A percentile compares a stretch with the other conserved stretches of the same genome.
These are phyloP conservation scores for Nettapus auritus DNA, from an alignment of 2,113 vertebrate species.

Conservation along the genomic window DNA sequence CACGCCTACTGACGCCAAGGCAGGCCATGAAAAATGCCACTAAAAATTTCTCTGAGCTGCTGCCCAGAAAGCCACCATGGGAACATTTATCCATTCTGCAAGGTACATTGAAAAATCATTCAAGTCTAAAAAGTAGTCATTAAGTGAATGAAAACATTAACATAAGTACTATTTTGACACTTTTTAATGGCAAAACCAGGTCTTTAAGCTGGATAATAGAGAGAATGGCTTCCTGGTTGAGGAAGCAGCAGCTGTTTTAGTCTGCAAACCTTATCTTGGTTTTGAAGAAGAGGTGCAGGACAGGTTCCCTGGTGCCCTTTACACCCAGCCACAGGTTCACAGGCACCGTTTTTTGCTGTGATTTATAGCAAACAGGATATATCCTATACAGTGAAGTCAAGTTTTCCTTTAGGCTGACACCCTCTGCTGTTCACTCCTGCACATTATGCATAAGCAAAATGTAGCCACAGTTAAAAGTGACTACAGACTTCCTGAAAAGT, in stretches of 20 bases:
- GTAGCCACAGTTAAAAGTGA: fast-evolving
- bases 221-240: not conserved
- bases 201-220: not conserved
- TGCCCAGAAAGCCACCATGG: not conserved
- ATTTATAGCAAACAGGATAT: not conserved
- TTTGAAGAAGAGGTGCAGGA: not conserved
- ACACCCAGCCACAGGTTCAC: not conserved
- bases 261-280: not conserved
- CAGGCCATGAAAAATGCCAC: not conserved
- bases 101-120: not conserved
- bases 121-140: not conserved
- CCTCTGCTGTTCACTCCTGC: conserved; percentile 53
- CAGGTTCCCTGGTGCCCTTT: not conserved
- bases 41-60: not conserved
- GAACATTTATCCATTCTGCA: not conserved
- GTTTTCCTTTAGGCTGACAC: conserved; percentile 56
- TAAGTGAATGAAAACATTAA: not conserved
- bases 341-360: not conserved
- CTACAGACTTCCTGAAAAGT: not conserved
- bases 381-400: not conserved
- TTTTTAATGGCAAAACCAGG: not conserved
- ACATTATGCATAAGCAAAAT: not conserved
- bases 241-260: not conserved
- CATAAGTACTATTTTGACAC: not conserved
- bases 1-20: not conserved